Evolutionary conservation across 2,888 invertebrate species (phyloP), one percentile per base, ranked within the genome.

Genomic region (Panorpa germanica): DNA sequence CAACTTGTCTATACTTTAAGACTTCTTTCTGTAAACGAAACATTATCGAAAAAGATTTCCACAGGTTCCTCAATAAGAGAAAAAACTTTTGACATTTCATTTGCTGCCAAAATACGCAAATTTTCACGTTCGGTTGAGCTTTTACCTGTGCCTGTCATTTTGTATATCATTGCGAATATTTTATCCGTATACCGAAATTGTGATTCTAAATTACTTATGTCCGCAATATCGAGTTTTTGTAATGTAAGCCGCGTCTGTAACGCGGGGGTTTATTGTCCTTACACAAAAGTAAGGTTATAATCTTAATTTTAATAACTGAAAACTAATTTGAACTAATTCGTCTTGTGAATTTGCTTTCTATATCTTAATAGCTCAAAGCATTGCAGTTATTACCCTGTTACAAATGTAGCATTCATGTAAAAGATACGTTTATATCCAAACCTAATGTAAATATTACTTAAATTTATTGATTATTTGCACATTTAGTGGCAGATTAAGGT

Each of bases 201-300:
- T 22, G 14, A 12, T 29, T 6, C 16, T 22, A n/a, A 19, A 29
- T 29, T 22, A 29, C 16, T 16, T 12, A 22, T 29, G 15, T 22
- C 22, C 29, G 29, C 17, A 22, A 29, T 12, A 11, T 22, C 22
- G 29, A 29, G 23, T 14, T 29, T 22, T 23, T 23, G 29, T 29
- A 11, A 22, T 23, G 19, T 23, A 18, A 29, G 22, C n/a, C n/a
- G n/a, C 16, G 29, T 14, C 22, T 17, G 29, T 29, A 22, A 9
- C 22, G 29, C 22, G 29, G 29, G 16, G 29, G 22, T 16, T 15
- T 22, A 20, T 22, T 13, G 21, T 21, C n/a, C n/a, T n/a, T n/a
- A n/a, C n/a, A n/a, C n/a, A n/a, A n/a, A n/a, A n/a, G n/a, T n/a
- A n/a, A n/a, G n/a, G n/a, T n/a, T n/a, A n/a, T n/a, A n/a, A n/a